These are phyloP conservation scores for Agonopterix alstromeriana DNA, from an alignment of 2,888 invertebrate species.

Conservation along the genomic window DNA sequence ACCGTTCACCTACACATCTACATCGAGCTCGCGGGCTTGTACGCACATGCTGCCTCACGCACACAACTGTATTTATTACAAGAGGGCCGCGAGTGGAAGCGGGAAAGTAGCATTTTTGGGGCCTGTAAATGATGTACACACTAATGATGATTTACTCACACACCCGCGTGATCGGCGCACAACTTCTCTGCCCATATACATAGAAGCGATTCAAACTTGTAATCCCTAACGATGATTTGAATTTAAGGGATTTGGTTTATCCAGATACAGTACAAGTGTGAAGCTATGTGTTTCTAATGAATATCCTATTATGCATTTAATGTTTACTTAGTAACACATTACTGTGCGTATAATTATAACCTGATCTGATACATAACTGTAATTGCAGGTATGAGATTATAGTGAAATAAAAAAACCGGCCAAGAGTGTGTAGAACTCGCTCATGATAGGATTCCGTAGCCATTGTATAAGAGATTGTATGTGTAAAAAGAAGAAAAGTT, in stretches of 20 bases:
- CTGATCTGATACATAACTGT: no score
- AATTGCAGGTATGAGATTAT: no score
- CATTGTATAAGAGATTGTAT: no score
- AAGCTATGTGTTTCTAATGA: constrained; percentile 2
- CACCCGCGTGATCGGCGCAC: constrained; percentile 29
- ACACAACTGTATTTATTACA: constrained; percentile 45
- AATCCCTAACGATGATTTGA: constrained; percentile 72
- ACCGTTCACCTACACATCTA: constrained; percentile 56
- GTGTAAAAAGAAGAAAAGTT: no score
- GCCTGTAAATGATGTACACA: constrained; percentile 68
- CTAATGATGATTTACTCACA: constrained; percentile 60
- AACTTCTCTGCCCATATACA: constrained; percentile 51
- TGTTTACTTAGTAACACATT: background rate
- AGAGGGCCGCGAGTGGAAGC: constrained; percentile 51
- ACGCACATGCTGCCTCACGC: constrained; percentile 34
- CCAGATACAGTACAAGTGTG: constrained; percentile 24
- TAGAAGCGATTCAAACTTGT: constrained; percentile 69
- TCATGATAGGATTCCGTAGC: no score
- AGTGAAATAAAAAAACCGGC: no score
- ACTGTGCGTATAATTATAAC: no score
- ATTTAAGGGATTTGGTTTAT: constrained; percentile 60
- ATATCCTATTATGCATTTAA: constrained; percentile 8
- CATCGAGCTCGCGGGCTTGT: constrained; percentile 39
- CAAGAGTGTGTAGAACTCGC: no score
- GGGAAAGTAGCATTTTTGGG: constrained; percentile 65